phyloP scores from a whole-genome alignment of 1,140 invertebrate species.

The Camponotus vicinus region DNA sequence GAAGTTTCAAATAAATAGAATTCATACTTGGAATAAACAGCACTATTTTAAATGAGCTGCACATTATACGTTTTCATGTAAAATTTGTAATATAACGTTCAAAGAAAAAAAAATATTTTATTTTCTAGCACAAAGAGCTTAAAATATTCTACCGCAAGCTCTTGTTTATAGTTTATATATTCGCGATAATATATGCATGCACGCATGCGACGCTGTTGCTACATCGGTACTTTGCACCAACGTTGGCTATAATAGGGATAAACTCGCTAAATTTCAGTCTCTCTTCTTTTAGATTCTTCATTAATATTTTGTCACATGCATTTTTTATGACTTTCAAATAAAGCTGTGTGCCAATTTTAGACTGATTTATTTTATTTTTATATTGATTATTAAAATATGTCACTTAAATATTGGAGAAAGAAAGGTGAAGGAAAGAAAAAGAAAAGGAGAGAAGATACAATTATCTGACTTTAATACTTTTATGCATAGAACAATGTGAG shows the following conservation, averaged over 20 bases:
- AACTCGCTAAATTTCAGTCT: not conserved
- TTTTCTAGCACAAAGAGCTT: conserved; percentile 63
- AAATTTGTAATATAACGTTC: conserved; percentile 62
- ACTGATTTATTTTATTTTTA: too few species aligned
- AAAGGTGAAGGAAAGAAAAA: too few species aligned
- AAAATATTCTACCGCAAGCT: conserved; percentile 38
- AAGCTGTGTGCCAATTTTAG: not conserved
- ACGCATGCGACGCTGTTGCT: conserved; percentile 1
- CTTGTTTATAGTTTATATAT: conserved; percentile 53
- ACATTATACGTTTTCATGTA: conserved; percentile 63
- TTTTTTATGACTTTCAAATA: not conserved
- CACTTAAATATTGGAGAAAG: not conserved
- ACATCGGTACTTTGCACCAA: conserved; percentile 15
- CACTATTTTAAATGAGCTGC: conserved; percentile 52
- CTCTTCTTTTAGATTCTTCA: not conserved
- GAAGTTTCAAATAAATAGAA: conserved; percentile 17
- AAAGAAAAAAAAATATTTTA: conserved; percentile 66
- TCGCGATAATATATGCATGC: conserved; percentile 44
- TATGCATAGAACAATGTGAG: too few species aligned
- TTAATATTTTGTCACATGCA: not conserved
- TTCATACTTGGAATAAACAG: conserved; percentile 22
- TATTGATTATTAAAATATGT: not conserved
- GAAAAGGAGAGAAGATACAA: too few species aligned
- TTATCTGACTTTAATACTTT: too few species aligned
- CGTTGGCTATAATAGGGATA: not conserved